Base-by-base conservation (phyloP, 2,797 vertebrate species). In the Agapornis canus region DNA sequence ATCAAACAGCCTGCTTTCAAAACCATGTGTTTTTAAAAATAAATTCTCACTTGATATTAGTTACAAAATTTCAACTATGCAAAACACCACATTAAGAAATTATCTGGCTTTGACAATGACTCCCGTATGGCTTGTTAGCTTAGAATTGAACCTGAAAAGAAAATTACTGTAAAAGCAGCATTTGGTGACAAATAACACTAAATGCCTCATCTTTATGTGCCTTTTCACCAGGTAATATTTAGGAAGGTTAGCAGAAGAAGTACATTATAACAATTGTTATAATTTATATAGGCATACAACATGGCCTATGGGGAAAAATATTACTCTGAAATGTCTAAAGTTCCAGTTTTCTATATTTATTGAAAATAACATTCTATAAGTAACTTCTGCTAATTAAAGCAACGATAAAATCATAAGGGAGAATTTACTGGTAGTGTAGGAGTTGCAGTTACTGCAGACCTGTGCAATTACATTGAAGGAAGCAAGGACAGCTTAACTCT, bases 371-470 rank as follows among this genome's bases (percentile, higher is more conserved):
- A 73, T 65, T 81, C 37, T 73, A 16, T 90, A 22, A 87, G 86
- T 84, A 92, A 82, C 43, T 88, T 85, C 54, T 75, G 35, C 65
- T 80, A 88, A 96, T 95, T 94, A 91, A 84, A 89, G 92, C 15
- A 82, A 75, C 63, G 60, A 82, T 73, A 84, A 94, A 93, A 89
- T 63, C 35, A 5, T 69, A 91, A 95, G 26, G 51, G 71, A 93
- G 47, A 82, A 86, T 93, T 86, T 89, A 73, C 37, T 60, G 59
- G 25, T 15, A 63, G 45, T 6, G 37, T 48, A 79, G 68, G 66
- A 59, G 31, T 65, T 66, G 68, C 19, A 81, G 39, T 73, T 92
- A 87, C 16, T 88, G 43, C 27, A 78, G 65, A 75, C 15, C 61
- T 86, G 11, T 10, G 39, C 65, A 83, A 92, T 81, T 64, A 70